Percentiles rank a stretch among this genome's conserved stretches.
Conservation (phyloP, 2,888 invertebrate species). For the Andricus quercusramuli region DNA sequence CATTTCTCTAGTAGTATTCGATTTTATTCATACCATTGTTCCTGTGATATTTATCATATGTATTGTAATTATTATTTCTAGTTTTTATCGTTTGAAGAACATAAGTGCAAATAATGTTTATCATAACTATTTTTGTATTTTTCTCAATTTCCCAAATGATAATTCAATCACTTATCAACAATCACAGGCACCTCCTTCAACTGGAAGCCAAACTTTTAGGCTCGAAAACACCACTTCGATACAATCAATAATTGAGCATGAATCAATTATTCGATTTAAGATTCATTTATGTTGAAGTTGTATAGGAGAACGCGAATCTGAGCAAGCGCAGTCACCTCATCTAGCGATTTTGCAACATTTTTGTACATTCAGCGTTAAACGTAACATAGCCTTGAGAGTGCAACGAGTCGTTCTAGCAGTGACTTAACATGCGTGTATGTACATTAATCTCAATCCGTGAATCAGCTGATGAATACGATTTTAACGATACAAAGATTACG, state of each 20-base stretch:
- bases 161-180: no score
- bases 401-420: conserved; percentile 14
- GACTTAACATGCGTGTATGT: conserved; percentile 31
- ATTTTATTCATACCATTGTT: neutral
- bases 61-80: no score
- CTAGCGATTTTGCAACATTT: conserved; percentile 13
- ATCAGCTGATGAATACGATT: conserved; percentile 57
- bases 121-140: no score
- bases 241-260: no score
- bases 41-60: neutral
- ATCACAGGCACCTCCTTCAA: no score
- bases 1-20: neutral
- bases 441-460: conserved; percentile 65
- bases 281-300: neutral
- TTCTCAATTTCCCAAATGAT: no score
- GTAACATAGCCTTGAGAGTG: conserved; percentile 26
- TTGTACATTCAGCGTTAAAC: conserved; percentile 25
- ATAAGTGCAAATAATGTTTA: no score
- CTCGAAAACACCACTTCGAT: no score
- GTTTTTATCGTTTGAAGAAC: no score
- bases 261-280: neutral
- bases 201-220: no score
- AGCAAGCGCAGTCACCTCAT: conserved; percentile 9
- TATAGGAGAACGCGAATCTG: conserved; percentile 13
- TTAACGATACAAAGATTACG: conserved; percentile 14